Base-by-base conservation (phyloP, 2,888 invertebrate species). In the Leptopilina drosophilae region DNA sequence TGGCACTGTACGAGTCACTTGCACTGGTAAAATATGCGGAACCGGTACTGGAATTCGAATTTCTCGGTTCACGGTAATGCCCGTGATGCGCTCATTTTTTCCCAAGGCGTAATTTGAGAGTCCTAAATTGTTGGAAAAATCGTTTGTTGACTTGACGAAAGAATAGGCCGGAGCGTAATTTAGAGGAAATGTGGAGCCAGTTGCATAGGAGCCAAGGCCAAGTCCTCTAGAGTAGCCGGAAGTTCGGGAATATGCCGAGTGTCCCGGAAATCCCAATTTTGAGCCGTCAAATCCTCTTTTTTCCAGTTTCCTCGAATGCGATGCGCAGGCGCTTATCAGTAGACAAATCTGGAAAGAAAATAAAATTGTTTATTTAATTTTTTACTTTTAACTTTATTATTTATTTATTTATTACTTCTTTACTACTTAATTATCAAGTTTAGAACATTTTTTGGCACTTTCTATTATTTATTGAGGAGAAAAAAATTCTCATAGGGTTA, bases 1-100 rank as follows among this genome's bases (percentile, higher is more conserved):
- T 7, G 87, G 85, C 6, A 87, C 85, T 64, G 83, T 79, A 20
- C 83, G 85, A 64, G 85, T 84, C 7, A 88, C 85, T 69, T 85
- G 84, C 9, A 87, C 84, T 2, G 88, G 87, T n/a, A 87, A 84
- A n/a, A 87, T 85, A 2, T 88, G 88, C 0, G 87, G 40, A 15
- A 81, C 77, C 9, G 78, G 14, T 1, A 59, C 65, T 49, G 64
- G 20, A 76, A 49, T 12, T 40, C 40, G 6, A 3, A 62, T 40
- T 59, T 86, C 85, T 56, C 86, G 86, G 76, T 87, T 83, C 15
- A 87, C 80, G 6, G 85, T 86, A 65, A 87, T 76, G 5, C 87
- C 86, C 42, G 86, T 86, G 75, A 87, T 56, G 33, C 81, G 82
- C 26, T 84, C 85, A 11, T 79, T 76, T 73, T 64, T 82, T 73